These are phyloP conservation scores for Megalopta genalis DNA, from an alignment of 1,140 invertebrate genomes.

Conservation along the genomic window DNA sequence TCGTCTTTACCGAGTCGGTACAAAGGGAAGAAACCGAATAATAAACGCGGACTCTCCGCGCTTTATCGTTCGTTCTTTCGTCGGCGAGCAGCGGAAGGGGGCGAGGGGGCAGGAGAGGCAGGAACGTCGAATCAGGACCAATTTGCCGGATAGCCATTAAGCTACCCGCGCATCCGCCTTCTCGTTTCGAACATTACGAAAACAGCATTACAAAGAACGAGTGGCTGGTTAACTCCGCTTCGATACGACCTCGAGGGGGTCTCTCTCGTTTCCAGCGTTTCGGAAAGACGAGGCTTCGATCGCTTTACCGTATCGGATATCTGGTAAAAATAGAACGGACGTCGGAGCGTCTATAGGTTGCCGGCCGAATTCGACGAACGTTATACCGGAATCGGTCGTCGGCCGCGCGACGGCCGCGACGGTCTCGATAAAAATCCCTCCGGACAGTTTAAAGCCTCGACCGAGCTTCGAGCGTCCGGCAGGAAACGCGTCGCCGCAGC, in stretches of 20 bases:
- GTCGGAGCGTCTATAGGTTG: background rate
- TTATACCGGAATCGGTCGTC: background rate
- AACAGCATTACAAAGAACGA: conserved; percentile 5
- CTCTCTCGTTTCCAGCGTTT: background rate
- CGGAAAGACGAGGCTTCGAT: background rate
- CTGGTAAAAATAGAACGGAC: conserved; percentile 1
- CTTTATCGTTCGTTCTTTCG: conserved; percentile 26
- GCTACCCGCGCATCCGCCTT: background rate
- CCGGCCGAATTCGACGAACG: background rate
- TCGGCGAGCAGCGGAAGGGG: background rate
- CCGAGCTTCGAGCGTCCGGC: too few species aligned
- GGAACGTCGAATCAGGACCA: conserved; percentile 9
- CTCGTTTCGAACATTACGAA: background rate
- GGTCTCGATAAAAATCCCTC: background rate
- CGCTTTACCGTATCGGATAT: background rate
- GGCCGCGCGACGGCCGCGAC: too few species aligned
- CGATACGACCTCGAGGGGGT: background rate
- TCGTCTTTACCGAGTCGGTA: background rate
- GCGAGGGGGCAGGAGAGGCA: too few species aligned
- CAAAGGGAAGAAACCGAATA: conserved; percentile 1
- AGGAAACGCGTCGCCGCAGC: too few species aligned
- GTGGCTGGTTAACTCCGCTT: conserved; percentile 20
- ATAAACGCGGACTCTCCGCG: conserved; percentile 22
- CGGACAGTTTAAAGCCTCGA: background rate
- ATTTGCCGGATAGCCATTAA: conserved; percentile 44